Conservation (phyloP, 2,797 vertebrate species). For the Decapterus maruadsi region DNA sequence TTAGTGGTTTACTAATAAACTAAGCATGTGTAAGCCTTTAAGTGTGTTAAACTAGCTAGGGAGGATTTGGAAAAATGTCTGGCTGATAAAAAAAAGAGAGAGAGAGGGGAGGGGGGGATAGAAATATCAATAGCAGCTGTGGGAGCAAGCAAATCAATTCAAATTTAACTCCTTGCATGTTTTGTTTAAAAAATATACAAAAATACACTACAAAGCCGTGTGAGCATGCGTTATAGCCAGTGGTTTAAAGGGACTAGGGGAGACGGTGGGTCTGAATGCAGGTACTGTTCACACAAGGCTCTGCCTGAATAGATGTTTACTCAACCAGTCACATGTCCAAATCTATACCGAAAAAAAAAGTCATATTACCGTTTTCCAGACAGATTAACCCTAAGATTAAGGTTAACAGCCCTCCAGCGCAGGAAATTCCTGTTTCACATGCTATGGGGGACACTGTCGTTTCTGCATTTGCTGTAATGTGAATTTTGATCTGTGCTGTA, state of each 20-base stretch:
- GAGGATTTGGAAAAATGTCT: conserved; percentile 42
- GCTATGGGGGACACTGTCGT: conserved; percentile 56
- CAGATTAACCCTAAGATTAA: conserved; percentile 83
- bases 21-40: conserved; percentile 59
- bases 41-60: conserved; percentile 43
- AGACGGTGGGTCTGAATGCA: conserved; percentile 78
- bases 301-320: conserved; percentile 81
- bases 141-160: conserved; percentile 16
- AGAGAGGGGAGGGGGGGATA: neutral
- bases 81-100: neutral
- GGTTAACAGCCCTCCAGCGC: conserved; percentile 79
- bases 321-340: conserved; percentile 79
- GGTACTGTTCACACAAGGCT: conserved; percentile 80
- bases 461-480: conserved; percentile 41
- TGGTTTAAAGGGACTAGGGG: conserved; percentile 68
- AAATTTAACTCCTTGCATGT: neutral
- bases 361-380: conserved; percentile 76
- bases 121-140: conserved; percentile 32
- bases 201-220: conserved; percentile 30
- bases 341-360: conserved; percentile 73
- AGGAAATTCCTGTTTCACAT: conserved; percentile 78
- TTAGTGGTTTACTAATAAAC: conserved; percentile 79
- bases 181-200: no score
- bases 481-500: conserved; percentile 56
- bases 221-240: conserved; percentile 49